A percentile compares a stretch with the other conserved stretches of the same genome.
Evolutionary conservation across 2,113 vertebrate genomes (phyloP).

Genomic region (Carlito syrichta): DNA sequence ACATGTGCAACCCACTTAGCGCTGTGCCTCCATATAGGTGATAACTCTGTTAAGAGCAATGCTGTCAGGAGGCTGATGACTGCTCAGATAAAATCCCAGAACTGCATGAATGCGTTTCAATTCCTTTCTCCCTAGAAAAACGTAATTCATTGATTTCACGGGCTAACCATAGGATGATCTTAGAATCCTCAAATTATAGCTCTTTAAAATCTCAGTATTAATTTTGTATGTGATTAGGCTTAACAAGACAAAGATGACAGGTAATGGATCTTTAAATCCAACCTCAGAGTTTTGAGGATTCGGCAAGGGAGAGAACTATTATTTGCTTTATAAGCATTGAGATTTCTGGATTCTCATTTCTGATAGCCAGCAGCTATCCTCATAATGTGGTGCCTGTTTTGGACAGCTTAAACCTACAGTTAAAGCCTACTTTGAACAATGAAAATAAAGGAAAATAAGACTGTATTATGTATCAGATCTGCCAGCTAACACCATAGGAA

Average conservation of each 20-base stretch:
- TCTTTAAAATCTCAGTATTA: conserved; percentile 13
- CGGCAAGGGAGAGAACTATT: background rate
- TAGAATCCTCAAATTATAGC: conserved; percentile 18
- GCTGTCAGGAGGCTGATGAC: background rate
- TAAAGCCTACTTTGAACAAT: background rate
- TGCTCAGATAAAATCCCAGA: background rate
- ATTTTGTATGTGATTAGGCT: background rate
- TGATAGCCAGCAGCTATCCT: background rate
- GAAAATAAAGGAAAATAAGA: background rate
- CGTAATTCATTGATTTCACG: background rate
- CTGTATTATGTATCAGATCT: background rate
- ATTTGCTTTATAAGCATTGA: background rate
- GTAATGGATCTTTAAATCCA: background rate
- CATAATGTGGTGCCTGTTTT: background rate
- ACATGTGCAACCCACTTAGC: background rate
- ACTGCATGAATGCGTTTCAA: background rate
- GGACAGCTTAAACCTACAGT: background rate
- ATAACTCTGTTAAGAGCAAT: background rate
- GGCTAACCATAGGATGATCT: conserved; percentile 10
- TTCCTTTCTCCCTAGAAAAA: background rate
- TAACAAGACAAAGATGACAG: background rate
- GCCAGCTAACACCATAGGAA: background rate
- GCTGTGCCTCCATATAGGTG: too few relatives aligned
- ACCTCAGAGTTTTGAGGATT: background rate
- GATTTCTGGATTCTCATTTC: background rate